A percentile compares a stretch with the other conserved stretches of the same genome.
Conservation (phyloP, 2,797 vertebrate genomes). For the Silurus lanzhouensis region DNA sequence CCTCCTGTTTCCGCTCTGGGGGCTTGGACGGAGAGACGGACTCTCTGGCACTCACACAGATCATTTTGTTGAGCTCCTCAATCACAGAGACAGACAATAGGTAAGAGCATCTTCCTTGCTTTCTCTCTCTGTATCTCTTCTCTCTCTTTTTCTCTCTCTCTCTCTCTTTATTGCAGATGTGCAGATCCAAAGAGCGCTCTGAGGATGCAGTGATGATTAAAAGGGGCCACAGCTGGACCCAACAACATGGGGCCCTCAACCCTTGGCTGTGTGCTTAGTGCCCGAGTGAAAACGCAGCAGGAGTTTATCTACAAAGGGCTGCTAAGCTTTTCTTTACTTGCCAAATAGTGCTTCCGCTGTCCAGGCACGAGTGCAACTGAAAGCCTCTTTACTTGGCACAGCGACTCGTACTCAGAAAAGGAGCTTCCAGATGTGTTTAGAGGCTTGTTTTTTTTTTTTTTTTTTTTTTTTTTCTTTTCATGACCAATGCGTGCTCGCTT, state of each 20-base stretch:
- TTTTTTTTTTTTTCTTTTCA: neutral
- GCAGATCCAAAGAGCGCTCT: neutral
- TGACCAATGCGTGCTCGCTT: conserved; percentile 38
- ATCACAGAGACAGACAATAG: conserved; percentile 60
- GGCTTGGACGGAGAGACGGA: conserved; percentile 67
- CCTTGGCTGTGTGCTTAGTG: conserved; percentile 65
- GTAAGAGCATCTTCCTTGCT: conserved; percentile 24
- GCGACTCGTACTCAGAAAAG: conserved; percentile 53
- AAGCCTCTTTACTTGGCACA: conserved; percentile 63
- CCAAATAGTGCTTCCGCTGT: conserved; percentile 67
- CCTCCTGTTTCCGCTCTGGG: conserved; percentile 60
- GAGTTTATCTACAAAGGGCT: conserved; percentile 65
- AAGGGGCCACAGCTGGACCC: conserved; percentile 51
- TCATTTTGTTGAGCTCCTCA: conserved; percentile 52
- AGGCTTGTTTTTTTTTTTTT: neutral
- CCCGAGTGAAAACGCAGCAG: conserved; percentile 74
- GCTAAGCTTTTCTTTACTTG: conserved; percentile 69
- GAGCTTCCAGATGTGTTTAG: conserved; percentile 63
- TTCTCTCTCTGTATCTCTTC: no score
- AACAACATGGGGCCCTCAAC: conserved; percentile 45
- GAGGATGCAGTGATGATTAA: conserved; percentile 46
- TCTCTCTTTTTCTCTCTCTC: neutral
- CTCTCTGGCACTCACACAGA: conserved; percentile 44
- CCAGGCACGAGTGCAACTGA: conserved; percentile 69
- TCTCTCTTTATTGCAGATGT: conserved; percentile 29